Conservation (phyloP, 2,888 invertebrate genomes). For the Carterocephalus palaemon region DNA sequence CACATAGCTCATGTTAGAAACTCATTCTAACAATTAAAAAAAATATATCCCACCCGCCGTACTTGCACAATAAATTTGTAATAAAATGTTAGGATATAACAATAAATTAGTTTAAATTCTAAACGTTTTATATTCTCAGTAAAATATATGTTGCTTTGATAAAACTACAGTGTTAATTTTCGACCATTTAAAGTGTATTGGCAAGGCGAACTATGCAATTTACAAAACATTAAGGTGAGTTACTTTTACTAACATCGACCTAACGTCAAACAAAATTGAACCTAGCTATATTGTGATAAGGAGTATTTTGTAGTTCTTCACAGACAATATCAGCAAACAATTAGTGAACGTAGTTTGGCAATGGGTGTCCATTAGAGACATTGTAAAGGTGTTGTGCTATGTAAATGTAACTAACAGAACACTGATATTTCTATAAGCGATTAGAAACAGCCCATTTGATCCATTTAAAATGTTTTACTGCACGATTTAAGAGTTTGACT, state of each 20-base stretch:
- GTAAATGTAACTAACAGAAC: conserved; percentile 12
- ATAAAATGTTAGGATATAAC: too few species aligned
- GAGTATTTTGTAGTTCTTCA: neutral
- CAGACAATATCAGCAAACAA: conserved; percentile 9
- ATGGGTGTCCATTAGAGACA: conserved; percentile 13
- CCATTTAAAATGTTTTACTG: conserved; percentile 5
- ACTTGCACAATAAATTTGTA: too few species aligned
- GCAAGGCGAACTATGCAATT: neutral
- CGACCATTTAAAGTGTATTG: neutral
- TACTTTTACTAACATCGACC: too few species aligned
- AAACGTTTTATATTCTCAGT: too few species aligned
- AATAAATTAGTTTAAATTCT: too few species aligned
- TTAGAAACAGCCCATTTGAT: conserved; percentile 7
- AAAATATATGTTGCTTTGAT: conserved; percentile 6
- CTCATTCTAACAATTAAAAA: too few species aligned
- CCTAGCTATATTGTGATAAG: neutral
- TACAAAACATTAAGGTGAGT: too few species aligned
- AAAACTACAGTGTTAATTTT: neutral
- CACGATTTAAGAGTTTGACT: conserved; percentile 4
- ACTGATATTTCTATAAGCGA: conserved; percentile 7
- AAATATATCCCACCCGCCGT: too few species aligned
- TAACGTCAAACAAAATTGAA: neutral
- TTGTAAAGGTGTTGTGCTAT: conserved; percentile 16
- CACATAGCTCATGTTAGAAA: too few species aligned
- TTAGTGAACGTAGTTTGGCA: conserved; percentile 14